Conservation (phyloP, 2,113 vertebrate genomes). For the Haemorhous mexicanus region DNA sequence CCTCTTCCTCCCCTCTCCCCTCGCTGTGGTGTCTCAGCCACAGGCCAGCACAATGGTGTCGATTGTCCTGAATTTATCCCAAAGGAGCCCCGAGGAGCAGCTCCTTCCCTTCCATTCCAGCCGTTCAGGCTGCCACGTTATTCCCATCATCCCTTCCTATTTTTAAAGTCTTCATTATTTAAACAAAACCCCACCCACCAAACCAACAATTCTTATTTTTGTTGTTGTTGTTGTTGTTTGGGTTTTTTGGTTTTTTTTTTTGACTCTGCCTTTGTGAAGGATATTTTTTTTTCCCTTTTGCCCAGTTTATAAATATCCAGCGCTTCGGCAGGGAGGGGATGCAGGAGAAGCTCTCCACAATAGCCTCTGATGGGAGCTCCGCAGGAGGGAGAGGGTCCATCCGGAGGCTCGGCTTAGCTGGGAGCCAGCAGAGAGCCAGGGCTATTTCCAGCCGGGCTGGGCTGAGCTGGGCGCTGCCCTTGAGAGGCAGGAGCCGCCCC, state of each 20-base stretch:
- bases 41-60: neutral
- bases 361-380: neutral
- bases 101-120: constrained; percentile 11
- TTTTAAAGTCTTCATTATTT: constrained; percentile 47
- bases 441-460: neutral
- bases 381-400: neutral
- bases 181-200: neutral
- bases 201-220: constrained; percentile 29
- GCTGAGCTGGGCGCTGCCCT: neutral
- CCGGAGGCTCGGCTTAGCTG: neutral
- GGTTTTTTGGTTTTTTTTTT: neutral
- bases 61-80: neutral
- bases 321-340: neutral
- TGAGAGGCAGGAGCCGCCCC: rapidly evolving
- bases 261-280: neutral
- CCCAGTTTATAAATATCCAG: constrained; percentile 60
- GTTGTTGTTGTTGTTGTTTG: neutral
- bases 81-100: neutral
- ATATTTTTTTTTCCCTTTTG: neutral
- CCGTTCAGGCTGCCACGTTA: neutral
- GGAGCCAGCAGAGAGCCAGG: neutral
- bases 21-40: neutral
- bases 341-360: constrained; percentile 17
- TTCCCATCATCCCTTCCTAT: constrained; percentile 24
- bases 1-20: neutral